Base-by-base conservation (phyloP, 2,888 invertebrate genomes). In the Shargacucullia verbasci region DNA sequence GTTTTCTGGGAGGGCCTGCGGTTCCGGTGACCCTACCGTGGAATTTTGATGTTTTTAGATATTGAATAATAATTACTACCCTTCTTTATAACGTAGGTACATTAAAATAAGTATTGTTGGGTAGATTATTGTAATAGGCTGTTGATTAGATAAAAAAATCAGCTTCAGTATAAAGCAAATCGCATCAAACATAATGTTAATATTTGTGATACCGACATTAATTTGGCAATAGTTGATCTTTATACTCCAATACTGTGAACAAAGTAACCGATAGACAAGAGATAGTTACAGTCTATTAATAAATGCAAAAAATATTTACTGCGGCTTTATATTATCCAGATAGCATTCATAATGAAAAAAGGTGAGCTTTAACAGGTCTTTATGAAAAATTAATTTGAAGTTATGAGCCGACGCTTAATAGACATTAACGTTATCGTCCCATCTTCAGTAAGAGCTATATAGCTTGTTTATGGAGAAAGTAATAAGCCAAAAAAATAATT, bases 1-100 rank as follows among this genome's bases (percentile, higher is more conserved):
- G 37, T 20, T 47, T 40, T 59, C 13, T 9, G 1, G 15, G 13
- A 39, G 41, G 9, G 29, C 7, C n/a, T 12, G 3, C 11, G 11
- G 11, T 11, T 31, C 11, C 1, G 31, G 14, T 10, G 6, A 15
- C 11, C 13, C 3, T 4, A 14, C 6, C 12, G 10, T 29, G 27
- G 14, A 41, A 45, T 46, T 62, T 57, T 45, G 13, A 20, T 47
- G 31, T 27, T 37, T 40, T 44, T 10, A 33, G n/a, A 44, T 9
- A 41, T 49, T 20, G 20, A 4, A 20, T 20, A 29, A 29, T 5
- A 29, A 9, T 29, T 7, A 29, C 7, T 4, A 10, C 29, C 29
- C 20, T 20, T 20, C 20, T 20, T 20, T 20, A 3, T 20, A n/a
- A n/a, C n/a, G n/a, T 20, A 20, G 20, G 20, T 2, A 20, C 4